Conservation (phyloP, 1,140 invertebrate genomes). For the Drosophila truncata region DNA sequence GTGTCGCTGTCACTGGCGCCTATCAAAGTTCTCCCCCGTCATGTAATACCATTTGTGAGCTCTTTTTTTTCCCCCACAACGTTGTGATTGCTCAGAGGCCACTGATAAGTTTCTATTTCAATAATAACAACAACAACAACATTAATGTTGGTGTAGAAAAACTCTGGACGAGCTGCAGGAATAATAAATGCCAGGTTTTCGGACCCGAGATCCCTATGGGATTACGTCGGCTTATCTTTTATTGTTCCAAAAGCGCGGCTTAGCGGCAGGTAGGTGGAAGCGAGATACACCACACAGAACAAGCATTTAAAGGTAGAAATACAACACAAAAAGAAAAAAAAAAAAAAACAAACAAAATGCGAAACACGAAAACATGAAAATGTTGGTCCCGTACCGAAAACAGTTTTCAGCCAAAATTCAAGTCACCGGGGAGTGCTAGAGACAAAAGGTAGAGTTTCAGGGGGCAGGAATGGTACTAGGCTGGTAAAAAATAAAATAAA, state of each 20-base stretch:
- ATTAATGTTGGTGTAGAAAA: background rate
- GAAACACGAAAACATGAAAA: constrained; percentile 20
- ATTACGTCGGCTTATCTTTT: constrained; percentile 38
- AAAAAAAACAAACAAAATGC: constrained; percentile 1
- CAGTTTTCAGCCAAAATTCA: constrained; percentile 40
- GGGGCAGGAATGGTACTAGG: background rate
- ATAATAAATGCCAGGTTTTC: constrained; percentile 20
- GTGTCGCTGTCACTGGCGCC: constrained; percentile 16
- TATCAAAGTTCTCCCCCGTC: constrained; percentile 26
- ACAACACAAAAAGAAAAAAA: background rate
- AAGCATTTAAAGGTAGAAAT: constrained; percentile 25
- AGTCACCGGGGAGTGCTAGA: constrained; percentile 32
- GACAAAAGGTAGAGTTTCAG: background rate
- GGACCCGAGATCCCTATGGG: constrained; percentile 14
- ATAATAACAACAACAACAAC: constrained; percentile 6
- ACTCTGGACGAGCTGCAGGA: background rate
- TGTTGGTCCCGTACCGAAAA: constrained; percentile 18
- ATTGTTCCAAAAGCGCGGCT: constrained; percentile 29
- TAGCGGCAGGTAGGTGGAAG: constrained; percentile 25
- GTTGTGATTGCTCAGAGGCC: constrained; percentile 20
- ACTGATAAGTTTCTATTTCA: constrained; percentile 36
- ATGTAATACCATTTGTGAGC: constrained; percentile 34
- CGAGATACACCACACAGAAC: constrained; percentile 3
- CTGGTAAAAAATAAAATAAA: constrained; percentile 2
- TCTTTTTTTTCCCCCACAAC: constrained; percentile 12